Evolutionary conservation across 2,113 vertebrate genomes (phyloP).

Genomic region (Lipotes vexillifer): DNA sequence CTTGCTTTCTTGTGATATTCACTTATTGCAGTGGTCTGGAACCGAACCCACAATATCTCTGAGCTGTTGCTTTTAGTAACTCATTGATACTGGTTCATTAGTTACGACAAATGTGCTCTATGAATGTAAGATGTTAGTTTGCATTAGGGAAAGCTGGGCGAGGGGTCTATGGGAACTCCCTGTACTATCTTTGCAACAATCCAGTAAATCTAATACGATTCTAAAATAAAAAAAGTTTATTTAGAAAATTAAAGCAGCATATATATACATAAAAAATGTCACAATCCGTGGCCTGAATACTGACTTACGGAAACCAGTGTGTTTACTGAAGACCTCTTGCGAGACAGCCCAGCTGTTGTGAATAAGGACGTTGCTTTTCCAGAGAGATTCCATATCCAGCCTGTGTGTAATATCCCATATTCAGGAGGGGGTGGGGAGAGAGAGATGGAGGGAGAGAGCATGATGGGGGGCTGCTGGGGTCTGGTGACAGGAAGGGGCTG

Average conservation of each 20-base stretch:
- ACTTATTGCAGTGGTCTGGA: accelerated
- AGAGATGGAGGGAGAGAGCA: neutral
- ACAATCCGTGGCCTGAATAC: accelerated
- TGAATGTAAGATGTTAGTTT: accelerated
- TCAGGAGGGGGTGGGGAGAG: accelerated
- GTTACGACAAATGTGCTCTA: accelerated
- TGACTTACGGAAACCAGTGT: accelerated
- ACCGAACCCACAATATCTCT: accelerated
- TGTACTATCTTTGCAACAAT: accelerated
- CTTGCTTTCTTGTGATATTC: accelerated
- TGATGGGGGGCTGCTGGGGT: accelerated
- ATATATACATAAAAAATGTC: accelerated
- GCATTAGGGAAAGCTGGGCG: accelerated
- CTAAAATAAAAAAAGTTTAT: neutral
- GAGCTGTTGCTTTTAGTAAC: neutral
- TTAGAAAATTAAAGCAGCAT: neutral
- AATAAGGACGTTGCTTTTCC: neutral
- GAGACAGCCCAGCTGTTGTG: neutral
- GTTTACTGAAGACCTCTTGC: neutral
- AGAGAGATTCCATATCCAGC: accelerated
- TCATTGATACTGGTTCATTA: neutral
- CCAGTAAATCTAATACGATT: neutral
- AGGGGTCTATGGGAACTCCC: accelerated
- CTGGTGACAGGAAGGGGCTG: neutral
- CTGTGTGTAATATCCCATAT: accelerated